Evolutionary conservation across 2,888 invertebrate species (phyloP).

Genomic region (Baronia brevicornis): DNA sequence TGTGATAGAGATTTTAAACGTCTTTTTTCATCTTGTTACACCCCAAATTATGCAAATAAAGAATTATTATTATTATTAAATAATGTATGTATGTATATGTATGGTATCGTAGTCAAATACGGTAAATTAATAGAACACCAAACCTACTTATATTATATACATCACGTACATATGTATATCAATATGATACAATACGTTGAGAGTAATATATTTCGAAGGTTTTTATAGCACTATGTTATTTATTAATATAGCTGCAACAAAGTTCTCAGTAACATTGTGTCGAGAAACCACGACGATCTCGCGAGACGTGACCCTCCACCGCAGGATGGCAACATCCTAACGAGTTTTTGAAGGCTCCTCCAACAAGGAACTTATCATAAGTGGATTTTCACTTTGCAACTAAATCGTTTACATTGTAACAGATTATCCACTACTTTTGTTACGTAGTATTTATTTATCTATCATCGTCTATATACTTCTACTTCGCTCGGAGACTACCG

Average conservation of each 20-base stretch:
- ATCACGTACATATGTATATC: too few species aligned
- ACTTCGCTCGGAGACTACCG: neutral
- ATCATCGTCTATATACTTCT: too few species aligned
- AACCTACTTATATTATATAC: too few species aligned
- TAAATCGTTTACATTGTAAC: conserved; percentile 39
- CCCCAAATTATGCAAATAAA: too few species aligned
- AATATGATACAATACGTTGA: neutral
- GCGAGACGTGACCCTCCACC: conserved; percentile 64
- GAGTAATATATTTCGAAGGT: conserved; percentile 7
- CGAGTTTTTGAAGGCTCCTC: conserved; percentile 69
- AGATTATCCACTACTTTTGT: too few species aligned
- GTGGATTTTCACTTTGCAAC: conserved; percentile 70
- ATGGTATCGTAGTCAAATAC: too few species aligned
- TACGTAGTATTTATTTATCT: too few species aligned
- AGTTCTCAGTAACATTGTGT: conserved; percentile 54
- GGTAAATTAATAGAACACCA: too few species aligned
- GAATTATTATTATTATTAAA: too few species aligned
- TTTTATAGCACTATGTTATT: conserved; percentile 19
- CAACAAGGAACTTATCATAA: conserved; percentile 59
- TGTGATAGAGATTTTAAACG: too few species aligned
- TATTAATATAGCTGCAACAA: conserved; percentile 25
- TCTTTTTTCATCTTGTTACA: too few species aligned
- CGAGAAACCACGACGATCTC: conserved; percentile 36
- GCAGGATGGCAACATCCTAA: conserved; percentile 64
- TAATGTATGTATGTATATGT: too few species aligned